A percentile compares a stretch with the other conserved stretches of the same genome.
phyloP scores from a whole-genome alignment of 2,888 invertebrate species.

The Myopa tessellatipennis region DNA sequence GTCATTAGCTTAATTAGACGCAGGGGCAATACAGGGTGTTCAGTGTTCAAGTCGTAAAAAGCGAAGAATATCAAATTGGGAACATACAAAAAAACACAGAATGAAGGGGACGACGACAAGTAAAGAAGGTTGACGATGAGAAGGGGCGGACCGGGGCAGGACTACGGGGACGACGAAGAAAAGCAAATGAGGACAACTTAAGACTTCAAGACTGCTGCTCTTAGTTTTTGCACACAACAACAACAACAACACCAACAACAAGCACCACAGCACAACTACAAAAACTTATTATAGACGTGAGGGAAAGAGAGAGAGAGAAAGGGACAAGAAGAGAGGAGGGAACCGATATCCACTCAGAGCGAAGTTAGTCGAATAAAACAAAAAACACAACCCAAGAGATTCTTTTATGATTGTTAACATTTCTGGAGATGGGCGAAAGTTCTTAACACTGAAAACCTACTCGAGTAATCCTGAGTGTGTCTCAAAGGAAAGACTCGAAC shows the following conservation, averaged over 20 bases:
- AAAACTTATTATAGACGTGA: too few species aligned
- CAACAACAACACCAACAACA: too few species aligned
- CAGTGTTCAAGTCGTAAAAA: slow-evolving; percentile 8
- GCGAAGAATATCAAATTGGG: background rate
- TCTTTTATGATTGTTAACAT: background rate
- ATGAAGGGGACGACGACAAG: background rate
- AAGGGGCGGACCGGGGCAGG: background rate
- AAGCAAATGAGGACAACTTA: background rate
- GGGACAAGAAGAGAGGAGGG: too few species aligned
- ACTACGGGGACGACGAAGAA: background rate
- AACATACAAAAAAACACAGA: background rate
- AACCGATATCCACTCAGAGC: too few species aligned
- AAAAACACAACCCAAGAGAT: too few species aligned
- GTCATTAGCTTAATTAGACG: slow-evolving; percentile 35
- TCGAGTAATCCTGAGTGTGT: background rate
- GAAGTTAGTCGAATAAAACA: too few species aligned
- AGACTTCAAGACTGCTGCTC: background rate
- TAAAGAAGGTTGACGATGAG: too few species aligned
- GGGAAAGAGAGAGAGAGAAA: too few species aligned
- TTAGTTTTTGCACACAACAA: background rate
- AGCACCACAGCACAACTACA: too few species aligned
- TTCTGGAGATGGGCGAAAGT: background rate
- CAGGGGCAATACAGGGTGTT: slow-evolving; percentile 1
- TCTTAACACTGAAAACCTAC: background rate
- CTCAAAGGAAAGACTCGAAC: background rate